Percentiles rank a stretch among this genome's conserved stretches.
Conservation (phyloP, 2,797 vertebrate species). For the Sphenopsis melanotis region DNA sequence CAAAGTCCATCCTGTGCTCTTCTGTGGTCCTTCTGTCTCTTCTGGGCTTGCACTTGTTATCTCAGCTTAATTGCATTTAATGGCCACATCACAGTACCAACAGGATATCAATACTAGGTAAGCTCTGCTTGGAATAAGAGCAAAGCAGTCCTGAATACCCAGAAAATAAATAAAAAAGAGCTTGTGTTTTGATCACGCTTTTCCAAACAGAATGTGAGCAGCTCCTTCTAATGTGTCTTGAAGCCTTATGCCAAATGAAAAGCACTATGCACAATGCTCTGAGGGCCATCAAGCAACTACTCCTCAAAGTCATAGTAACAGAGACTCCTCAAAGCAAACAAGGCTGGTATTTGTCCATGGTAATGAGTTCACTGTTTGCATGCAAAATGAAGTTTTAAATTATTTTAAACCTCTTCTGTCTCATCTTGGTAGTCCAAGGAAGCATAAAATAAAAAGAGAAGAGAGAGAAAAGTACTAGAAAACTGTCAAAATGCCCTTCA, state of each 20-base stretch:
- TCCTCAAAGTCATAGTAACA: constrained; percentile 38
- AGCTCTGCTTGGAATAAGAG: neutral
- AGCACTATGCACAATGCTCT: neutral
- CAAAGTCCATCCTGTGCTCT: neutral
- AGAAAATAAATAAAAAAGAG: neutral
- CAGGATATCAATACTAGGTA: neutral
- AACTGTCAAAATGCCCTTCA: neutral
- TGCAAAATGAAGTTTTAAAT: constrained; percentile 34
- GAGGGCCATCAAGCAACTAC: neutral
- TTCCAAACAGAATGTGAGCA: neutral
- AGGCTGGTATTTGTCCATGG: constrained; percentile 20
- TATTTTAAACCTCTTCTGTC: constrained; percentile 18
- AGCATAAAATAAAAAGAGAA: neutral
- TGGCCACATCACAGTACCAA: constrained; percentile 7
- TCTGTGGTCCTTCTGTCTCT: neutral
- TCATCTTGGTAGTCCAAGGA: constrained; percentile 38
- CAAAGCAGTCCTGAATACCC: neutral
- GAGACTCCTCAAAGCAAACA: constrained; percentile 19
- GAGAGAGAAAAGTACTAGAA: neutral
- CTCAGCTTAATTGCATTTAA: neutral
- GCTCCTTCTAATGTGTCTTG: neutral
- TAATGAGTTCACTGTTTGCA: constrained; percentile 17
- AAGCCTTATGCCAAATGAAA: constrained; percentile 7
- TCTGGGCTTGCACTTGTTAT: neutral
- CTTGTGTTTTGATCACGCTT: neutral